Base-by-base conservation (phyloP, 2,888 invertebrate species). In the Lasioglossum figueresi region DNA sequence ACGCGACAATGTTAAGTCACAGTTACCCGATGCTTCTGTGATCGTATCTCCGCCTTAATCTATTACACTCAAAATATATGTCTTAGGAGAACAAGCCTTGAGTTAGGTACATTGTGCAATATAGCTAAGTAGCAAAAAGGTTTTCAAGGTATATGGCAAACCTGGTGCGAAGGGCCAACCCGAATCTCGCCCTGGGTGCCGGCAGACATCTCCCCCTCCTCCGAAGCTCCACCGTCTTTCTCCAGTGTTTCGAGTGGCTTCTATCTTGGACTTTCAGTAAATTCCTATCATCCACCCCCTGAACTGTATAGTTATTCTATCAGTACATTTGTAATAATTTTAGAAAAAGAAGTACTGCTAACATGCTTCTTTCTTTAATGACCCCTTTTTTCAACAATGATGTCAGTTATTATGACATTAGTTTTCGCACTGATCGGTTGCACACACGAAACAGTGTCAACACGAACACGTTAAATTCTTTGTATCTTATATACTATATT, bases 141-240 rank as follows among this genome's bases (percentile, higher is more conserved):
- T 92, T 92, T 92, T 91, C 88, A 92, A 91, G 92, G 91, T 93
- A 91, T 93, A 90, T 90, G 92, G 92, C 94, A 94, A 94, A 97
- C 97, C 96, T 97, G 97, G 96, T 97, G 97, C 95, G 96, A 96
- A 95, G 97, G 96, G 96, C 97, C 97, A 96, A 97, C 97, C 96
- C 97, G 96, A 95, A 97, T 97, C 96, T 97, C 97, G 96, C 97
- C 97, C 96, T 97, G 97, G 95, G 97, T 97, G 95, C 97, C 97
- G 95, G 97, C 97, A 91, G 95, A 95, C 95, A 95, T 95, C 95
- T 95, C 95, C 94, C 94, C 95, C 94, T 95, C 95, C 93, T 95
- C 95, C 94, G 93, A 94, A 93, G 94, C 94, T 95, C 93, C 94
- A 86, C 93, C 93, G 94, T 95, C 94, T 94, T 95, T 95, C 95